Conservation (phyloP, 2,888 invertebrate species). For the Erebia epiphron region DNA sequence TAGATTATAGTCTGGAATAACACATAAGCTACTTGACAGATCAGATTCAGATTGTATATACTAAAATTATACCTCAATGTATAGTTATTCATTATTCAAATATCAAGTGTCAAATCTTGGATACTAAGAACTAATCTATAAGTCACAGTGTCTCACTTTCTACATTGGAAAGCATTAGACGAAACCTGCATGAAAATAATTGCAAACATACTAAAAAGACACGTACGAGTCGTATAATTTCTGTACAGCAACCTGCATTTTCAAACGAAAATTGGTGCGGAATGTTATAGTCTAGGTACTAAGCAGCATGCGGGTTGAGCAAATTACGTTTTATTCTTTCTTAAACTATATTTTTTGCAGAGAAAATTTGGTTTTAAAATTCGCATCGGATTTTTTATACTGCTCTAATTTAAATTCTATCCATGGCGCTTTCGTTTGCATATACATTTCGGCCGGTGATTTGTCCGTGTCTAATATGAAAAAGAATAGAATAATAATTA, state of each 20-base stretch:
- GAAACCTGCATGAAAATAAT: too few species aligned
- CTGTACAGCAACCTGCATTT: background rate
- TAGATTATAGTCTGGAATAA: too few species aligned
- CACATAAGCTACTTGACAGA: too few species aligned
- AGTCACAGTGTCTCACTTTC: too few species aligned
- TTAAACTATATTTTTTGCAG: constrained; percentile 10
- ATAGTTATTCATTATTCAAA: too few species aligned
- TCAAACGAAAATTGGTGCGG: constrained; percentile 8
- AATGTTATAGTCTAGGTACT: background rate
- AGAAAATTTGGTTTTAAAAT: constrained; percentile 1
- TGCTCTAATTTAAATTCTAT: constrained; percentile 12
- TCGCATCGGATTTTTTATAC: constrained; percentile 11
- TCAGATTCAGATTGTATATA: too few species aligned
- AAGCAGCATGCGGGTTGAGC: background rate
- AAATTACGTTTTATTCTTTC: constrained; percentile 12
- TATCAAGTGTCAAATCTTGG: too few species aligned
- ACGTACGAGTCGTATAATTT: background rate
- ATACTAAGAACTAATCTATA: too few species aligned
- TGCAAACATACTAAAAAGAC: background rate
- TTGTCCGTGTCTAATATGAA: background rate
- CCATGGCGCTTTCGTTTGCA: background rate
- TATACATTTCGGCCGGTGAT: background rate
- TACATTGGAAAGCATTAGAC: too few species aligned
- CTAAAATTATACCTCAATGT: too few species aligned
- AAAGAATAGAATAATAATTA: too few species aligned